These are phyloP conservation scores for Synergus itoensis DNA, from an alignment of 2,888 invertebrate species.

Conservation along the genomic window DNA sequence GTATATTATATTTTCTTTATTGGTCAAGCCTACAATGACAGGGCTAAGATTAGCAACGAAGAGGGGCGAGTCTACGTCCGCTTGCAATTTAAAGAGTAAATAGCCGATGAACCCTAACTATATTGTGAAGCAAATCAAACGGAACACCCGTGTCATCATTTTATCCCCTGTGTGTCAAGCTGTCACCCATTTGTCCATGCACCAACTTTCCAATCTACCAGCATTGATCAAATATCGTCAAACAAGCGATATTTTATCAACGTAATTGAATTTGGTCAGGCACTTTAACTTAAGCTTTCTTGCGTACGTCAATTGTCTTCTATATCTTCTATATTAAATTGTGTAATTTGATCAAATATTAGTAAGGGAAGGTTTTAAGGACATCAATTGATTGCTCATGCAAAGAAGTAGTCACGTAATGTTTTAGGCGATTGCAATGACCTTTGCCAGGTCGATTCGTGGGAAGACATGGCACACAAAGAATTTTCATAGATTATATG, in stretches of 20 bases:
- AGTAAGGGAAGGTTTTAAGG: too few relatives aligned
- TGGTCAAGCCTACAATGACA: conserved; percentile 13
- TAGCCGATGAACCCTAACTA: conserved; percentile 20
- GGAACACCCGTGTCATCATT: conserved; percentile 51
- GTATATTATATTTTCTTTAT: conserved; percentile 1
- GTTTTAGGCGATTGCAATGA: too few relatives aligned
- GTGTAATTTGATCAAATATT: too few relatives aligned
- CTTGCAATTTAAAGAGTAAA: conserved; percentile 39
- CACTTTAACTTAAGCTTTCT: conserved; percentile 44
- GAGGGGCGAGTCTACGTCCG: conserved; percentile 37
- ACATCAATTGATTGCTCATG: too few relatives aligned
- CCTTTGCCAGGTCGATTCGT: neutral
- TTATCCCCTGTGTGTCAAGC: conserved; percentile 48
- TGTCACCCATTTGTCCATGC: neutral
- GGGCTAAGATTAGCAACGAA: conserved; percentile 25
- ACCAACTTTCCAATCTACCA: neutral
- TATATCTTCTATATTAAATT: too few relatives aligned
- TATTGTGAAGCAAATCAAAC: conserved; percentile 40
- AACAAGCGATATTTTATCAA: conserved; percentile 33
- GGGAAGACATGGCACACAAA: neutral
- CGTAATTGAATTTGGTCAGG: conserved; percentile 52
- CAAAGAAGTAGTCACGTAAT: too few relatives aligned
- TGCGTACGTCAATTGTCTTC: neutral
- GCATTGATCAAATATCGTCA: neutral
- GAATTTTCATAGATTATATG: neutral